Conservation (phyloP, 2,888 invertebrate species). For the Onchidella celtica region DNA sequence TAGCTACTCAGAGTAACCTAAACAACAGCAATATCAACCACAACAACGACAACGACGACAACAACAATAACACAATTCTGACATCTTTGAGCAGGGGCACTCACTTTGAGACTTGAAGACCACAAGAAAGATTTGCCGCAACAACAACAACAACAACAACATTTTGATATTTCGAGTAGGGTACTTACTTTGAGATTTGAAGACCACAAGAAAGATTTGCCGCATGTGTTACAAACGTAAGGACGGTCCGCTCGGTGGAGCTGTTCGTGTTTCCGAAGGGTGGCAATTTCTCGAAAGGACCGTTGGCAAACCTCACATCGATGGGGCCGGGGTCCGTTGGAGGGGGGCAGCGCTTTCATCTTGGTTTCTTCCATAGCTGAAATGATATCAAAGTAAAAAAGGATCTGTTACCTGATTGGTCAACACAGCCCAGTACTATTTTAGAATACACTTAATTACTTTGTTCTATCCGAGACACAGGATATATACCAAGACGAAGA, state of each 20-base stretch:
- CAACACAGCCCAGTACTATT: too few relatives aligned
- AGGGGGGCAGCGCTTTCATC: slow-evolving; percentile 42
- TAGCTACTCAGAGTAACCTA: too few relatives aligned
- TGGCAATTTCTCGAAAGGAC: slow-evolving; percentile 73
- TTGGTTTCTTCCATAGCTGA: slow-evolving; percentile 64
- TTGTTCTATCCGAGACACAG: too few relatives aligned
- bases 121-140: slow-evolving; percentile 74
- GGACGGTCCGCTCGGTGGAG: slow-evolving; percentile 73
- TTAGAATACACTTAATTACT: too few relatives aligned
- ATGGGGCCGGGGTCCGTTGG: slow-evolving; percentile 68
- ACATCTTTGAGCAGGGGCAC: not conserved
- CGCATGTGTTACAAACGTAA: slow-evolving; percentile 73
- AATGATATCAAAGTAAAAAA: too few relatives aligned
- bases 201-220: slow-evolving; percentile 75
- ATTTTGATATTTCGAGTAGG: not conserved
- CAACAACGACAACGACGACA: too few relatives aligned
- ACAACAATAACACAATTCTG: not conserved
- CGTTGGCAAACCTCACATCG: slow-evolving; percentile 74
- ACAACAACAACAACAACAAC: too few relatives aligned
- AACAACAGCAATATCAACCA: too few relatives aligned
- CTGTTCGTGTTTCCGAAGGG: slow-evolving; percentile 73
- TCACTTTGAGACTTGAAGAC: slow-evolving; percentile 73
- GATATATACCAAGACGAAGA: too few relatives aligned
- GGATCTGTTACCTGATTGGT: too few relatives aligned
- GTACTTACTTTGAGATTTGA: slow-evolving; percentile 68